phyloP scores from a whole-genome alignment of 1,140 invertebrate genomes.

The Hyles euphorbiae region DNA sequence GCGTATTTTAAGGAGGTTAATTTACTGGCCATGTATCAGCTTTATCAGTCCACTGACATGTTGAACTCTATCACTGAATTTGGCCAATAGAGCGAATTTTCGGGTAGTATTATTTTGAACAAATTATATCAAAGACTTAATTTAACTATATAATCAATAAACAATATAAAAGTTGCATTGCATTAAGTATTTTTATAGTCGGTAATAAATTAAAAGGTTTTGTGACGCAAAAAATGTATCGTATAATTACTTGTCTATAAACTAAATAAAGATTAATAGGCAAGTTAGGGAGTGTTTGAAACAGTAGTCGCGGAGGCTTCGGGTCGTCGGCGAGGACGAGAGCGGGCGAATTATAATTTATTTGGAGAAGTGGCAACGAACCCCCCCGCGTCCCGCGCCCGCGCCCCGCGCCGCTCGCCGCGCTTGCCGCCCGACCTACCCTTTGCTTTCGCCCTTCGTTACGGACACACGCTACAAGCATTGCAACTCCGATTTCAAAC shows the following conservation, averaged over 20 bases:
- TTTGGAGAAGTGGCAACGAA: slow-evolving; percentile 73
- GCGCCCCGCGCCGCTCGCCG: slow-evolving; percentile 31
- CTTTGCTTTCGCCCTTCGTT: slow-evolving; percentile 75
- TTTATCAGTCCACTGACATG: too few species aligned
- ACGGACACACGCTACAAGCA: slow-evolving; percentile 40
- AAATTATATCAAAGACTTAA: too few species aligned
- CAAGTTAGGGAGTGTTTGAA: slow-evolving; percentile 35
- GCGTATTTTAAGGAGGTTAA: background rate
- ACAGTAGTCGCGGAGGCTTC: slow-evolving; percentile 50
- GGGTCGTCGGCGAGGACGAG: slow-evolving; percentile 33
- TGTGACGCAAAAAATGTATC: background rate
- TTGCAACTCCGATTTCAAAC: slow-evolving; percentile 48
- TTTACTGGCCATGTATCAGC: background rate
- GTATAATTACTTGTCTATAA: slow-evolving; percentile 12
- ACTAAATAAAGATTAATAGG: slow-evolving; percentile 37
- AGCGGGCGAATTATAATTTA: slow-evolving; percentile 72
- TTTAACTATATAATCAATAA: too few species aligned
- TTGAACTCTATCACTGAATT: too few species aligned
- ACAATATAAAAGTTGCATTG: background rate
- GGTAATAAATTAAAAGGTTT: too few species aligned
- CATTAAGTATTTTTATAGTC: too few species aligned
- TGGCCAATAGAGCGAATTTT: too few species aligned
- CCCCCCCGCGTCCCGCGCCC: slow-evolving; percentile 34
- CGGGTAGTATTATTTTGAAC: too few species aligned
- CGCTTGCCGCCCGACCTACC: slow-evolving; percentile 56